phyloP scores from a whole-genome alignment of 2,113 vertebrate species.

The Lycocorax pyrrhopterus region DNA sequence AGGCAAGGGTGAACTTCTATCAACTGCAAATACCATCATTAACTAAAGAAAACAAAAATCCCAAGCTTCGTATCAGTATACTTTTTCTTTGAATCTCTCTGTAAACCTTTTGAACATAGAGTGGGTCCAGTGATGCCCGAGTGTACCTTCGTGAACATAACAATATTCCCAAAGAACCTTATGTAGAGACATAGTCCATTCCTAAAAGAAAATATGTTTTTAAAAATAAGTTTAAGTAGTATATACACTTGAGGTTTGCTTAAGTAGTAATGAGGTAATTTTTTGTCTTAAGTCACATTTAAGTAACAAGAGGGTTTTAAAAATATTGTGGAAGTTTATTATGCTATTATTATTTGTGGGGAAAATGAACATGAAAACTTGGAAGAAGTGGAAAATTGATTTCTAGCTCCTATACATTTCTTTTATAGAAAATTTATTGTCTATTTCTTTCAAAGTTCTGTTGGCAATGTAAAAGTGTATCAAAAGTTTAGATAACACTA shows the following conservation, averaged over 20 bases:
- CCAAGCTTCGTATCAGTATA: background rate
- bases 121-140: background rate
- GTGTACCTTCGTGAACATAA: background rate
- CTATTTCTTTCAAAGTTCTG: background rate
- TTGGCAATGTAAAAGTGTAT: background rate
- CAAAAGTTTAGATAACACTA: background rate
- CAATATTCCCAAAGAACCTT: background rate
- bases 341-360: background rate
- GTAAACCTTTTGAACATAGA: background rate
- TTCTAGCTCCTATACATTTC: background rate
- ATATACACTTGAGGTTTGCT: background rate
- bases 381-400: background rate
- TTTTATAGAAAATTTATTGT: background rate
- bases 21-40: background rate
- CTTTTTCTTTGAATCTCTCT: background rate
- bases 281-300: background rate
- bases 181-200: background rate
- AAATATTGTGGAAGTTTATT: background rate
- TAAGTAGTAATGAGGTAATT: background rate
- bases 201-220: background rate
- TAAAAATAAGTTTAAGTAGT: background rate
- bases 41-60: background rate
- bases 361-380: background rate
- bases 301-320: background rate
- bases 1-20: background rate